These are phyloP conservation scores for Acipenser oxyrinchus DNA, from an alignment of 2,797 vertebrate species.

Conservation along the genomic window DNA sequence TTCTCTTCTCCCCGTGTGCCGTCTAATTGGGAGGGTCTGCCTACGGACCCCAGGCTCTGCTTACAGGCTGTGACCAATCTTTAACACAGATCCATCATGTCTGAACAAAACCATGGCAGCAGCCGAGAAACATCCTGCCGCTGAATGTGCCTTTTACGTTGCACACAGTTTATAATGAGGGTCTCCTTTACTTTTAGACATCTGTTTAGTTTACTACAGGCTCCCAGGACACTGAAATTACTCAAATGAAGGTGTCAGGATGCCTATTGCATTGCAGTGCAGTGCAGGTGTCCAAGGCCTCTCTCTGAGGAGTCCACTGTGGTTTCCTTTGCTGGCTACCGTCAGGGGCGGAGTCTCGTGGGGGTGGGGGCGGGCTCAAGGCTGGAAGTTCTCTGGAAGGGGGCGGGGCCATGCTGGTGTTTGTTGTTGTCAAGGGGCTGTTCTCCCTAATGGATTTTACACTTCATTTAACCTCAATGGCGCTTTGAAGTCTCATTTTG, in stretches of 20 bases:
- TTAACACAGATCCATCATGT: constrained; percentile 47
- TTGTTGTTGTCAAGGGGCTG: constrained; percentile 14
- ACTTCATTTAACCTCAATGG: constrained; percentile 24
- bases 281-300: too few relatives aligned
- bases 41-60: constrained; percentile 24
- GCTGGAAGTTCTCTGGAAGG: too few relatives aligned
- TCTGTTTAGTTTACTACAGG: neutral
- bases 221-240: constrained; percentile 2
- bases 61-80: constrained; percentile 45
- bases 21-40: constrained; percentile 32
- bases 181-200: constrained; percentile 7
- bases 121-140: constrained; percentile 26
- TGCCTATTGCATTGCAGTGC: too few relatives aligned
- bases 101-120: constrained; percentile 41
- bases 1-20: constrained; percentile 11
- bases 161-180: constrained; percentile 15
- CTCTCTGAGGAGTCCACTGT: too few relatives aligned
- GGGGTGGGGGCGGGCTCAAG: too few relatives aligned
- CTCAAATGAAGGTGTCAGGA: too few relatives aligned
- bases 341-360: too few relatives aligned
- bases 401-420: neutral
- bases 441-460: constrained; percentile 12
- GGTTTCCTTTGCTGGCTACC: too few relatives aligned
- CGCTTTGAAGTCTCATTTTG: constrained; percentile 22
- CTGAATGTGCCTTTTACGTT: constrained; percentile 27